Evolutionary conservation across 2,888 invertebrate species (phyloP), one percentile per base, ranked within the genome.

Genomic region (Melangyna quadrimaculata): DNA sequence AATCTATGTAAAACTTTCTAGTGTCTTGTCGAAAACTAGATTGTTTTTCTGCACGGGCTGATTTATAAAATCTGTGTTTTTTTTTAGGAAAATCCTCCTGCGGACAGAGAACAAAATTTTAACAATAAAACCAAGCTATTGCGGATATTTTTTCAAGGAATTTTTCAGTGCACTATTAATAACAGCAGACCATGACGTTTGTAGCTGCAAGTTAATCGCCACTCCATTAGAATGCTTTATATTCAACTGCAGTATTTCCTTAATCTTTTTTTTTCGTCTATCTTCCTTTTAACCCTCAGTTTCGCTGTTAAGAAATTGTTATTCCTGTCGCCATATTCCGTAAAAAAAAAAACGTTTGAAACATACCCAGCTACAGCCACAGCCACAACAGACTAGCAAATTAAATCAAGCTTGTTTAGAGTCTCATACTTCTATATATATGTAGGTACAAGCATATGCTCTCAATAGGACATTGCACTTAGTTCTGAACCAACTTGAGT

Each of bases 381-480:
- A n/a, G n/a, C n/a, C n/a, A n/a, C n/a, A n/a, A n/a, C 24, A 61
- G 17, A 40, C 61, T 17, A 40, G n/a, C 40, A 61, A 61, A 61
- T 61, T 61, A 61, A 61, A 24, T 40, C 40, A 61, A 61, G 40
- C 61, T 40, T 22, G 37, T 37, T 40, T n/a, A 1, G 14, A 40
- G 27, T 9, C 40, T 10, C 17, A 9, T 53, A 3, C n/a, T 8
- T 5, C 32, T 29, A 1, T 14, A 22, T 22, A n/a, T n/a, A n/a
- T n/a, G n/a, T n/a, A n/a, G n/a, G n/a, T n/a, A 63, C 14, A 43
- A 37, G 19, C 48, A 55, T 29, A 43, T 35, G 1, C 22, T 29
- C 45, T 69, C 24, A 59, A 32, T 29, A 35, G 51, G 61, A 35
- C 80, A 80, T 32, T 80, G 70, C 53, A 74, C 61, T 63, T 55